These are phyloP conservation scores for Clepsis dumicolana DNA, from an alignment of 2,888 invertebrate species.

Conservation along the genomic window DNA sequence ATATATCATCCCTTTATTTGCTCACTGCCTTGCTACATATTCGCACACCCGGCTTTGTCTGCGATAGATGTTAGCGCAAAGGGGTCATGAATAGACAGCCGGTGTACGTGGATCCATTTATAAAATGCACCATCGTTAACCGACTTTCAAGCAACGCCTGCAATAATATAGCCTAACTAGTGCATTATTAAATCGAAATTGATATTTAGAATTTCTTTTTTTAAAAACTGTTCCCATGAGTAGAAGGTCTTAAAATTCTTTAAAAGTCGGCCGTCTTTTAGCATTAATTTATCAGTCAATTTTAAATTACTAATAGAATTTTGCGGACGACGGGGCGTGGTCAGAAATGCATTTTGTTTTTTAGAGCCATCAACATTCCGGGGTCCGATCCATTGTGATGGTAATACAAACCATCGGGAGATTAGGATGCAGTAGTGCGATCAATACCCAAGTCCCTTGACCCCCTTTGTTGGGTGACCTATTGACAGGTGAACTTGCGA, in stretches of 20 bases:
- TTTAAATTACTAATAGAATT: slow-evolving; percentile 53
- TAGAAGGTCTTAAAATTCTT: background rate
- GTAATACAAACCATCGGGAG: slow-evolving; percentile 58
- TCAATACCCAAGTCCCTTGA: slow-evolving; percentile 57
- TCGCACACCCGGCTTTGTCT: slow-evolving; percentile 78
- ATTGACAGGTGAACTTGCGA: slow-evolving; percentile 69
- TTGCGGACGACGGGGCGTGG: slow-evolving; percentile 59
- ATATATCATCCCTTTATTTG: slow-evolving; percentile 85
- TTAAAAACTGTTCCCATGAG: background rate
- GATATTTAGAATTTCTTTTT: background rate
- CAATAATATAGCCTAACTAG: slow-evolving; percentile 53
- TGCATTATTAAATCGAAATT: slow-evolving; percentile 55
- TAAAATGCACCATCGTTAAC: slow-evolving; percentile 56
- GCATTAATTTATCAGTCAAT: slow-evolving; percentile 56
- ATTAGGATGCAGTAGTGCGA: slow-evolving; percentile 66
- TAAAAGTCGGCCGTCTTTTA: background rate
- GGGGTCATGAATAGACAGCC: slow-evolving; percentile 63
- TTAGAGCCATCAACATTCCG: slow-evolving; percentile 52
- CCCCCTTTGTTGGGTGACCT: slow-evolving; percentile 71
- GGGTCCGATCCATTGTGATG: slow-evolving; percentile 74
- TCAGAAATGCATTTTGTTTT: slow-evolving; percentile 61
- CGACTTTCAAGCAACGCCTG: slow-evolving; percentile 55
- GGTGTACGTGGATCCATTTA: slow-evolving; percentile 57
- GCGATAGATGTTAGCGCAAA: slow-evolving; percentile 60
- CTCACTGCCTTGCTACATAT: slow-evolving; percentile 75